Conservation (phyloP, 2,797 vertebrate genomes). For the Acipenser transmontanus region DNA sequence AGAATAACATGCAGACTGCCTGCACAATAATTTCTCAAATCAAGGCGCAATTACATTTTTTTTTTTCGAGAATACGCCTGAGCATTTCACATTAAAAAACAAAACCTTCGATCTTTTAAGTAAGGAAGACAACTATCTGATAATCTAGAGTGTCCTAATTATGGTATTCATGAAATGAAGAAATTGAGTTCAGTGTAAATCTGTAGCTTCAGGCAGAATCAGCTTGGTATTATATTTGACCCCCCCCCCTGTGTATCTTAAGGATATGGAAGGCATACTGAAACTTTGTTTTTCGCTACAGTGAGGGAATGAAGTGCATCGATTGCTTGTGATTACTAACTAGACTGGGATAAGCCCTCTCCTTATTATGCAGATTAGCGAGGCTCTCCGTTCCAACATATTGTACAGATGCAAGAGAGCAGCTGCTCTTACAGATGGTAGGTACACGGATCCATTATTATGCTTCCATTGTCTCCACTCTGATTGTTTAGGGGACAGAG, state of each 20-base stretch:
- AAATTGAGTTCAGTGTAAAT: slow-evolving; percentile 57
- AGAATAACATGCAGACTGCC: too few species aligned
- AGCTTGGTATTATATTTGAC: slow-evolving; percentile 70
- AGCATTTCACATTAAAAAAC: slow-evolving; percentile 11
- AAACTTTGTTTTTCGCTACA: slow-evolving; percentile 71
- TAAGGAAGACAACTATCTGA: slow-evolving; percentile 43
- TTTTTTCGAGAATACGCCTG: slow-evolving; percentile 12
- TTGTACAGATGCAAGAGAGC: slow-evolving; percentile 99
- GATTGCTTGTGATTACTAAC: slow-evolving; percentile 98
- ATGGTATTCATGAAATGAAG: slow-evolving; percentile 63
- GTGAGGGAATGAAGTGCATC: slow-evolving; percentile 97
- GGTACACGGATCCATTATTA: slow-evolving; percentile 98
- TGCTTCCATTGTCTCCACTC: slow-evolving; percentile 98
- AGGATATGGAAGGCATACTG: slow-evolving; percentile 62
- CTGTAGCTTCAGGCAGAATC: slow-evolving; percentile 67
- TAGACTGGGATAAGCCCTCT: slow-evolving; percentile 98
- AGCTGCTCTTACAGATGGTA: slow-evolving; percentile 99
- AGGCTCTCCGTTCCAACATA: slow-evolving; percentile 96
- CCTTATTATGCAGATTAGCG: slow-evolving; percentile 99
- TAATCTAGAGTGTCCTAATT: slow-evolving; percentile 51
- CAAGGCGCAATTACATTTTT: neutral
- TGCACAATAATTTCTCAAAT: too few species aligned
- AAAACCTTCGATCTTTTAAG: slow-evolving; percentile 31
- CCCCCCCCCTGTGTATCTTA: slow-evolving; percentile 58
- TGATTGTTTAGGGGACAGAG: slow-evolving; percentile 83